phyloP scores from a whole-genome alignment of 2,113 vertebrate genomes.

The Miniopterus natalensis region DNA sequence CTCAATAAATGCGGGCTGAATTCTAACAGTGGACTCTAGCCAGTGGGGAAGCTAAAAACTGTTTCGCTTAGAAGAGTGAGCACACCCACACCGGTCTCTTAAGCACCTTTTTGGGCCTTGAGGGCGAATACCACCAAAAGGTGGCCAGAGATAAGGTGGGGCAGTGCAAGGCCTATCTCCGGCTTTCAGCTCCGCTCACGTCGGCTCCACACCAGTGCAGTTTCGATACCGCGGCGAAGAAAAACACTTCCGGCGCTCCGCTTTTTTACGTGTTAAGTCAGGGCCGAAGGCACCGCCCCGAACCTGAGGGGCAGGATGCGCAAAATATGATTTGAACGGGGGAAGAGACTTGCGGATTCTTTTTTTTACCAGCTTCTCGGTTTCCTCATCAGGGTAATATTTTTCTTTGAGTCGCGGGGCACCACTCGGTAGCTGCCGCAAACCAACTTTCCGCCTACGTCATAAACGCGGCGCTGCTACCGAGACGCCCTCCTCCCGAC shows the following conservation, averaged over 20 bases:
- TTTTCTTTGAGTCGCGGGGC: neutral
- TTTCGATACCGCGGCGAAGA: neutral
- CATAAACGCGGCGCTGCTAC: neutral
- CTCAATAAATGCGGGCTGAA: neutral
- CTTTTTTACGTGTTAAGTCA: conserved; percentile 55
- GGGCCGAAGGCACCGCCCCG: neutral
- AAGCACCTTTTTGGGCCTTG: neutral
- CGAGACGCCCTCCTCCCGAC: neutral
- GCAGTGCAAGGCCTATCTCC: neutral
- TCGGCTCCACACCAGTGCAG: rapidly evolving
- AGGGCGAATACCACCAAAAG: neutral
- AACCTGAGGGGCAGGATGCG: neutral
- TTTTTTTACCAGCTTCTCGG: neutral
- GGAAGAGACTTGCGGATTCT: no score
- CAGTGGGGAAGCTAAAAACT: neutral
- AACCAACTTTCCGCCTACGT: neutral
- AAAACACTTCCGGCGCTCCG: conserved; percentile 33
- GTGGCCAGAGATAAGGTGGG: rapidly evolving
- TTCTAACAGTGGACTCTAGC: neutral
- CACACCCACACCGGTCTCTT: neutral
- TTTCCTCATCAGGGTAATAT: neutral
- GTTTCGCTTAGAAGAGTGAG: neutral
- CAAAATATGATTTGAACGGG: neutral
- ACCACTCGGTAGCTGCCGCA: rapidly evolving
- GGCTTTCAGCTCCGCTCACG: neutral